Evolutionary conservation across 2,113 vertebrate species (phyloP).

Genomic region (Empidonax traillii): DNA sequence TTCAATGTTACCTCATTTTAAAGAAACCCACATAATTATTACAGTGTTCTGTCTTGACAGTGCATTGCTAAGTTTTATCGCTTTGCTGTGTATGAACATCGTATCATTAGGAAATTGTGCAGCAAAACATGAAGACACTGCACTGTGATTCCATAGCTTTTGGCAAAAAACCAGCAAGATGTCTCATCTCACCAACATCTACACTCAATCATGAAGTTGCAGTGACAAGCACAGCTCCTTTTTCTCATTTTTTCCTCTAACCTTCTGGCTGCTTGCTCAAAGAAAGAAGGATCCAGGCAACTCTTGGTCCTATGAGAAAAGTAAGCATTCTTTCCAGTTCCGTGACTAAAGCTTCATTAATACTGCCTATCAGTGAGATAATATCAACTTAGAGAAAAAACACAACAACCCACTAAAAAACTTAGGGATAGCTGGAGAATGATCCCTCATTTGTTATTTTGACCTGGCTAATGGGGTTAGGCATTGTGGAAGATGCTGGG

Average conservation of each 20-base stretch:
- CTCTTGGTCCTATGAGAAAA: background rate
- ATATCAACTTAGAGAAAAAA: background rate
- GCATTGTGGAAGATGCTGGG: background rate
- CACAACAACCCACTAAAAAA: background rate
- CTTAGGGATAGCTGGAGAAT: background rate
- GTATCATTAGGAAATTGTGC: background rate
- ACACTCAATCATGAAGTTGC: background rate
- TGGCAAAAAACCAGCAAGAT: constrained; percentile 24
- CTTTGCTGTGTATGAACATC: background rate
- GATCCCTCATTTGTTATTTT: background rate
- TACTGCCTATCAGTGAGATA: background rate
- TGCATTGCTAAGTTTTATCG: background rate
- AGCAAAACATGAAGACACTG: constrained; percentile 5
- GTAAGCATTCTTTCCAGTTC: background rate
- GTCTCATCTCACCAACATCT: background rate
- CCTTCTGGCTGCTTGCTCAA: constrained; percentile 27
- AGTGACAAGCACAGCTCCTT: constrained; percentile 28
- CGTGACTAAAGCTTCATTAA: constrained; percentile 25
- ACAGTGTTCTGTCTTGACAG: background rate
- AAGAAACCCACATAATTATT: background rate
- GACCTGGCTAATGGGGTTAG: background rate
- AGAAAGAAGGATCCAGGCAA: constrained; percentile 11
- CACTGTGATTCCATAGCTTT: background rate
- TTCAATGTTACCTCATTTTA: background rate
- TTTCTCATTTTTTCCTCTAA: constrained; percentile 41